Base-by-base conservation (phyloP, 1,140 invertebrate species). In the Phymastichus coffea region DNA sequence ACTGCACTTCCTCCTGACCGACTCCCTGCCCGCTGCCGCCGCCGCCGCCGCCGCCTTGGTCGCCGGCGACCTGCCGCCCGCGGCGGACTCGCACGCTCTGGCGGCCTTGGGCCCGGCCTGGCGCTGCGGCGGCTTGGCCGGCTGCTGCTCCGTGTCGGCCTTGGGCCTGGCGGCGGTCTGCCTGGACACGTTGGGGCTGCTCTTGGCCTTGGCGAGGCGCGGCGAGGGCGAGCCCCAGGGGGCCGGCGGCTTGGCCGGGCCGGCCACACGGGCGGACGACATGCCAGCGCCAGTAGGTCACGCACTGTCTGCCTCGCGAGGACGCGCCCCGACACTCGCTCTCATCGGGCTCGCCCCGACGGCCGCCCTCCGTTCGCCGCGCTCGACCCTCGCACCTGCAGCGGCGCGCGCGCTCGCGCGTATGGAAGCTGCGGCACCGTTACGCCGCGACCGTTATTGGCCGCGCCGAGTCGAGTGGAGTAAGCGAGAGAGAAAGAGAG, bases 181-280 rank as follows among this genome's bases (percentile, higher is more conserved):
- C 30, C 64, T 73, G 1, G 73, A 76, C 2, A 77, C 74, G 20
- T 76, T 78, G 0, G 75, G 75, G 35, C 63, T 77, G 52, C 75
- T 76, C 33, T 65, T 74, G 1, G 75, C 74, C 41, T 78, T 77
- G 17, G 76, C 54, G 20, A 75, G 48, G 17, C 68, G 53, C 33
- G 70, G 26, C 48, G 37, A 44, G 52, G 25, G 35, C 2, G 28
- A 10, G 28, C 12, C 59, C 65, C 56, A 47, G n/a, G n/a, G n/a
- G n/a, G n/a, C n/a, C n/a, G n/a, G n/a, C n/a, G n/a, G n/a, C n/a
- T n/a, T n/a, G n/a, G n/a, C n/a, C n/a, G n/a, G n/a, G n/a, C 35
- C 10, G 15, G 35, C 35, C 3, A 37, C 3, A 37, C 4, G 35
- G 3, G 35, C 14, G 4, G 44, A 57, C 48, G 22, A 40, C 51